Evolutionary conservation across 1,140 invertebrate species (phyloP), one percentile per base, ranked within the genome.

Genomic region (Temnothorax curvispinosus): DNA sequence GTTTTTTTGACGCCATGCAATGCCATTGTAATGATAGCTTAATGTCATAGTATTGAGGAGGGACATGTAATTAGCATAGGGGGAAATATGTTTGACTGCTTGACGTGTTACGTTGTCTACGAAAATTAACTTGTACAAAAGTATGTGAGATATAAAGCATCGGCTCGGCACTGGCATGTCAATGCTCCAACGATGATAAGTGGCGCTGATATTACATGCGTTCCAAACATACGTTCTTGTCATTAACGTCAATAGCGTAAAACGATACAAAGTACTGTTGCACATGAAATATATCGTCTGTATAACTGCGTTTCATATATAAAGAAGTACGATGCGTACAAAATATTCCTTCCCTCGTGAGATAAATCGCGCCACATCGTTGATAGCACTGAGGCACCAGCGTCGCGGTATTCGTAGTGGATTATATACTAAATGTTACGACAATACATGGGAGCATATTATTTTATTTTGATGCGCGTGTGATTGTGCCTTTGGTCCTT

Each of bases 401-500:
- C 90, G 88, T 90, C 86, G 88, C 84, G 86, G 88, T 85, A 86
- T 87, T 88, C 69, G 87, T 90, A 85, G 80, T 84, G 75, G 72
- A 69, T 80, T 67, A 84, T 92, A 87, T 67, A 92, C 87, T 82
- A 91, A 92, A 93, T 91, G 77, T 93, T 90, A 91, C 85, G 88
- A 90, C 88, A 91, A 77, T 93, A 92, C 90, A 93, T 90, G 92
- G 93, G 92, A 94, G 94, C 93, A 93, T 91, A 94, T 93, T 94
- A 15, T 93, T 91, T 93, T 93, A 93, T 94, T 94, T 91, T 93
- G 64, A 94, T 93, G 92, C 92, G 91, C 92, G 91, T 88, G 77
- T 94, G 94, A 93, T 94, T 95, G 94, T 95, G 94, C 94, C 94
- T 95, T 95, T 95, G 94, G 94, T 95, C 94, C 94, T 94, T 94